Conservation (phyloP, 2,888 invertebrate genomes). For the Metallyticus violacea region DNA sequence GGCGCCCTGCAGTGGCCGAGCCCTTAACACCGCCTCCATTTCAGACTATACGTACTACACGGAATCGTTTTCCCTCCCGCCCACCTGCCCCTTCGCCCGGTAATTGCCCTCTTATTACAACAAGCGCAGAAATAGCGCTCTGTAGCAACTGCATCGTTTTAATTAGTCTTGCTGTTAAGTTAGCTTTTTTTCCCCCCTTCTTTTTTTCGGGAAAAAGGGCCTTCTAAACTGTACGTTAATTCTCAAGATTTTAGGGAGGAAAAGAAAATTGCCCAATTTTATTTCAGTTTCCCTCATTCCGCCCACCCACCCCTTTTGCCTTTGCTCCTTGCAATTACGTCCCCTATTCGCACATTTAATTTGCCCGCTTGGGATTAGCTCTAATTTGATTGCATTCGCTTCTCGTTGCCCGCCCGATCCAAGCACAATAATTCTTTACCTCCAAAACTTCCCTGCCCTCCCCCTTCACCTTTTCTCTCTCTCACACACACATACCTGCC, state of each 20-base stretch:
- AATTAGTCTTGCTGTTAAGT: not conserved
- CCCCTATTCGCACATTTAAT: slow-evolving; percentile 9
- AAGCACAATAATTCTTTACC: not conserved
- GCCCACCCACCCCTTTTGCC: not conserved
- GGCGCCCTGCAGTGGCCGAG: not conserved
- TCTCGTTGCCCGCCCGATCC: not conserved
- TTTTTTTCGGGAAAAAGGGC: not conserved
- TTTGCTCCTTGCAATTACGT: not conserved
- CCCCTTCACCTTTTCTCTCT: too few relatives aligned
- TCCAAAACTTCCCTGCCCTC: not conserved
- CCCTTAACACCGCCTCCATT: too few relatives aligned
- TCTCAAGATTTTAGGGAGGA: slow-evolving; percentile 1
- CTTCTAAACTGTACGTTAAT: slow-evolving; percentile 1
- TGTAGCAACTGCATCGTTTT: not conserved
- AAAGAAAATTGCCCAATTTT: slow-evolving; percentile 4
- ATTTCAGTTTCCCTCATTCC: not conserved
- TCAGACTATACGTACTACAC: not conserved
- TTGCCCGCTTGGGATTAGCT: not conserved
- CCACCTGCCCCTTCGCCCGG: not conserved
- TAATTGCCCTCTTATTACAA: not conserved
- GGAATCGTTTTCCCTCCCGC: not conserved
- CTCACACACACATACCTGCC: not conserved
- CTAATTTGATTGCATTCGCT: slow-evolving; percentile 7
- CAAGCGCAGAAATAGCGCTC: not conserved
- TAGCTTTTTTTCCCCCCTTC: not conserved